Base-by-base conservation (phyloP, 1,140 invertebrate genomes). In the Drosophila nigrodunni region DNA sequence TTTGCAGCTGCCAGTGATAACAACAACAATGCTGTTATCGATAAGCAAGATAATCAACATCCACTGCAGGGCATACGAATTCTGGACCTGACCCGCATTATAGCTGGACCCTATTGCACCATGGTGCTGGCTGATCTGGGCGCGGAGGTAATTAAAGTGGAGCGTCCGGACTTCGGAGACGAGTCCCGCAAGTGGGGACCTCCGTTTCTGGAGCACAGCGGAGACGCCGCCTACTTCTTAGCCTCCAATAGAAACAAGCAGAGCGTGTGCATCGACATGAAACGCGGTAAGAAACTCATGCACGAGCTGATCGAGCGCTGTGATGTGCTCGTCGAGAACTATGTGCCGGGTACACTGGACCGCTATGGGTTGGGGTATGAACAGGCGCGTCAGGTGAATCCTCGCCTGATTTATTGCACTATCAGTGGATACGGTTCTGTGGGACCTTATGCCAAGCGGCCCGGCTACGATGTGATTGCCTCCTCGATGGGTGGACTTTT, bases 381-480 rank as follows among this genome's bases (percentile, higher is more conserved):
- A 6, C 93, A 95, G 11, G 78, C 99, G 25, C 94, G 94, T 11
- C 82, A 93, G 60, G 82, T 97, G 7, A 96, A 97, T 68, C 97
- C 97, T 0, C 93, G 94, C 46, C 93, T 99, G 9, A 96, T 99
- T 66, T 99, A 99, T 88, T 98, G 98, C 93, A 98, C 98, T 0
- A 95, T 99, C 41, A 98, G 97, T 69, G 98, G 98, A 0, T 99
- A 97, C 93, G 98, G 98, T 0, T 94, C 95, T 1, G 93, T 94
- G 50, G 98, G 98, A 1, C 98, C 98, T 0, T 99, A 99, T 93
- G 93, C 93, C 3, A 94, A 95, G 54, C 95, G 96, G 82, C 96
- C 97, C 18, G 98, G 98, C 60, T 99, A 99, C 93, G 98, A 99
- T 94, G 97, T 99, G 0, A 98, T 99, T 75, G 98, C 97, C 10